Evolutionary conservation across 2,888 invertebrate species (phyloP).

Genomic region (Melieria crassipennis): DNA sequence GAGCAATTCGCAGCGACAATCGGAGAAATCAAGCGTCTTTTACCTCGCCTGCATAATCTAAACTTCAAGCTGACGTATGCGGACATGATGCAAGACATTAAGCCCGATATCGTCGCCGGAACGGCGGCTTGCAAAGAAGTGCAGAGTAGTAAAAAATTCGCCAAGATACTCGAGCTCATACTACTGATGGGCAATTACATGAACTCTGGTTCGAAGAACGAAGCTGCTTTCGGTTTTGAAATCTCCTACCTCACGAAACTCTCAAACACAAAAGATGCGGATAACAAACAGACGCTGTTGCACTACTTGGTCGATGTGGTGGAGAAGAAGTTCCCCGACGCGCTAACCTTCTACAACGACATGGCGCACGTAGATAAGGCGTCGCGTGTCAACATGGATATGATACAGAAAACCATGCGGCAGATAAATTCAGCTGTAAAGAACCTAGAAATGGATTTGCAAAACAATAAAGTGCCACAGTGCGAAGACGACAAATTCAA

Average conservation of each 20-base stretch:
- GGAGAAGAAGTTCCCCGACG: conserved; percentile 88
- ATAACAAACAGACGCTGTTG: conserved; percentile 90
- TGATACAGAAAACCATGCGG: conserved; percentile 80
- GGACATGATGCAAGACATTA: conserved; percentile 76
- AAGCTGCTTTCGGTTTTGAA: conserved; percentile 95
- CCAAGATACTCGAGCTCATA: conserved; percentile 87
- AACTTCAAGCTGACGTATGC: conserved; percentile 85
- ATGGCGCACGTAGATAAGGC: conserved; percentile 92
- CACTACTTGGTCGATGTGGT: conserved; percentile 91
- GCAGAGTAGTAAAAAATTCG: conserved; percentile 88
- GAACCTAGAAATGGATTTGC: conserved; percentile 89
- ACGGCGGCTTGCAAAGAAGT: conserved; percentile 97
- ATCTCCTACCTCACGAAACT: conserved; percentile 94
- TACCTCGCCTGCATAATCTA: conserved; percentile 86
- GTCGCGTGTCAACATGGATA: conserved; percentile 84
- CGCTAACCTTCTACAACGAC: conserved; percentile 84
- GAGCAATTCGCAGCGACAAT: conserved; percentile 95
- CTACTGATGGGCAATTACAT: conserved; percentile 94
- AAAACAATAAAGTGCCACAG: conserved; percentile 83
- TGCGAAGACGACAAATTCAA: conserved; percentile 85
- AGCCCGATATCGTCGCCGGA: conserved; percentile 88
- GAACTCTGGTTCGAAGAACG: conserved; percentile 95
- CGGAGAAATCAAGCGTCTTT: conserved; percentile 84
- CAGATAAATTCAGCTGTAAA: conserved; percentile 89
- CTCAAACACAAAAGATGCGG: conserved; percentile 89